Base-by-base conservation (phyloP, 2,888 invertebrate species). In the Lacanobia oleracea region DNA sequence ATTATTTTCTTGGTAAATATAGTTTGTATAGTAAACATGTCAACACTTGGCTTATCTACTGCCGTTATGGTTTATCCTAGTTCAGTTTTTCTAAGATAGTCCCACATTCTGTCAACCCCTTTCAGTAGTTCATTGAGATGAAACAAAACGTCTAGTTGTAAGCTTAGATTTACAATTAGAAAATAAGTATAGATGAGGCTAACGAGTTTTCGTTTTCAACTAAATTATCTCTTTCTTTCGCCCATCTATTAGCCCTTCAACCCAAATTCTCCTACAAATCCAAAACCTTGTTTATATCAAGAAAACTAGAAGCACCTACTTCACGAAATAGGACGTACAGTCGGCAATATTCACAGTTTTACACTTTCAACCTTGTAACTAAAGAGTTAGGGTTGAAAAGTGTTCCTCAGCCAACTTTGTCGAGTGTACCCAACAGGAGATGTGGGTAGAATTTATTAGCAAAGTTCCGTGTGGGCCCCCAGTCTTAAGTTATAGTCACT, bases 391-490 rank as follows among this genome's bases (percentile, higher is more conserved):
- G 70, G n/a, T 23, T 56, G 23, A 37, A 48, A 56, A 45, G 27
- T 23, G 51, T 23, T 68, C 10, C 16, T 21, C n/a, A 16, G 14
- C 16, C 18, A 18, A 40, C 14, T 27, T 40, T 48, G 14, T 56
- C 37, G 71, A 70, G 14, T 56, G 66, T 50, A 68, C 57, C 18
- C 14, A 37, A 37, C 23, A 57, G 53, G 59, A 73, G 79, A 82
- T 77, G 77, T 76, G 72, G 74, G 71, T 56, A 18, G 85, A 84
- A 84, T 84, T 84, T 84, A 83, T 83, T 75, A 81, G 73, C 48
- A 27, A 71, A 76, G 61, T 77, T 77, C 75, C 75, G 67, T 82
- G 83, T 80, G 74, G 71, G 72, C 67, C 68, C 70, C 72, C 57
- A 71, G 69, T 60, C 69, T 71, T 77, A 81, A 87, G 66, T 86